Evolutionary conservation across 1,140 invertebrate species (phyloP), one percentile per base, ranked within the genome.

Genomic region (Microplitis demolitor): DNA sequence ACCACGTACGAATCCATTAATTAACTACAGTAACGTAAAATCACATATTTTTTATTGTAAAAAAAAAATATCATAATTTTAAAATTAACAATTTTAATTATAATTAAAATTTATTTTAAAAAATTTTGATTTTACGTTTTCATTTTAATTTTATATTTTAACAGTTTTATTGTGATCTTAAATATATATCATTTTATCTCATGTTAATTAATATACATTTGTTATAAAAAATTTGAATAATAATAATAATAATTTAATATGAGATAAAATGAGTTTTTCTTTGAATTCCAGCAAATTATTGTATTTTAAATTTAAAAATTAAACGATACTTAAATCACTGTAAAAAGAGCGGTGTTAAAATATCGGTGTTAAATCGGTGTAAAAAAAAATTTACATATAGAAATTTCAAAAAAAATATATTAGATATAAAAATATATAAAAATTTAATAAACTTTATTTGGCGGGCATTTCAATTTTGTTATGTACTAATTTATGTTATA

Each of bases 11-110:
- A 51, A 14, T 66, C 24, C 63, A 51, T 24, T 16, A 66, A 66
- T 16, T 66, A 34, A 34, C 37, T 51, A 51, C 45, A 24, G 16
- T 11, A 66, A 66, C 24, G 39, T 31, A 66, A 34, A 66, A 66
- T 66, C 9, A 66, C 16, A 50, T 66, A 6, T 54, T 54, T 54
- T 54, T 9, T 66, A 54, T 34, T 31, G 34, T 66, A 64, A 74
- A 54, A 70, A 24, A 24, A 24, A 1, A 24, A 1, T 24, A 24
- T 24, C 24, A 24, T 24, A 24, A 24, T 24, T 24, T 24, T 24
- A 1, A 24, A 24, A 24, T 24, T 24, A 24, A 24, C 24, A 24
- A 31, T 3, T 62, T 5, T 62, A 6, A 62, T 62, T 31, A 24
- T 62, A 34, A 13, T 6, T 4, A 14, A 54, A 54, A 54, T 56